These are phyloP conservation scores for Aurelia sp. DNA, from an alignment of 30 jellyfish, hydroid and myxozoan species.

Conservation along the genomic window DNA sequence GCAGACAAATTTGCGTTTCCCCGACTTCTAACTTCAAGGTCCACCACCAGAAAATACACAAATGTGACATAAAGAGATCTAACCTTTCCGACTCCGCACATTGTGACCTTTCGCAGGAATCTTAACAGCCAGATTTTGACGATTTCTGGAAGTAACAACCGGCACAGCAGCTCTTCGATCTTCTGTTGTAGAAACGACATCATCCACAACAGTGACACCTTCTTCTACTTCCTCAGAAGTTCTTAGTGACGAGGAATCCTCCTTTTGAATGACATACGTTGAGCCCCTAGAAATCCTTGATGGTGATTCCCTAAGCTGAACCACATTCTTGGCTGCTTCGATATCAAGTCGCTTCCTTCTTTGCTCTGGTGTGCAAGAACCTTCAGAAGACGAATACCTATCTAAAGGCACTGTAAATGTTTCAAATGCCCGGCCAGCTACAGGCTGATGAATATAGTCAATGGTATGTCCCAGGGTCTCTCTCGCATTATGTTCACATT, in stretches of 20 bases:
- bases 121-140: not conserved
- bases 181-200: not conserved
- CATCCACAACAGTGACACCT: not conserved
- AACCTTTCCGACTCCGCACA: conserved; percentile 3
- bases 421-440: too few relatives aligned
- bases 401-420: too few relatives aligned
- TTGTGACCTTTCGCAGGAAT: not conserved
- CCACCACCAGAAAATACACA: not conserved
- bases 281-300: not conserved
- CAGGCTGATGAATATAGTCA: too few relatives aligned
- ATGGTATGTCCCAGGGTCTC: too few relatives aligned
- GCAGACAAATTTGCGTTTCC: too few relatives aligned
- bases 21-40: too few relatives aligned
- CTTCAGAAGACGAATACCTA: too few relatives aligned
- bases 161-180: not conserved
- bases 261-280: not conserved
- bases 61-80: not conserved
- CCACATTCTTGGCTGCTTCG: too few relatives aligned
- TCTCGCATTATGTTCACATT: too few relatives aligned
- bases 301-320: not conserved
- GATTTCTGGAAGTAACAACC: not conserved
- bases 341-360: too few relatives aligned
- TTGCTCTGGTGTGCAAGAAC: too few relatives aligned
- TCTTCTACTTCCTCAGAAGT: not conserved
- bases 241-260: not conserved